Evolutionary conservation across 2,888 invertebrate species (phyloP).

Genomic region (Pandemis corylana): DNA sequence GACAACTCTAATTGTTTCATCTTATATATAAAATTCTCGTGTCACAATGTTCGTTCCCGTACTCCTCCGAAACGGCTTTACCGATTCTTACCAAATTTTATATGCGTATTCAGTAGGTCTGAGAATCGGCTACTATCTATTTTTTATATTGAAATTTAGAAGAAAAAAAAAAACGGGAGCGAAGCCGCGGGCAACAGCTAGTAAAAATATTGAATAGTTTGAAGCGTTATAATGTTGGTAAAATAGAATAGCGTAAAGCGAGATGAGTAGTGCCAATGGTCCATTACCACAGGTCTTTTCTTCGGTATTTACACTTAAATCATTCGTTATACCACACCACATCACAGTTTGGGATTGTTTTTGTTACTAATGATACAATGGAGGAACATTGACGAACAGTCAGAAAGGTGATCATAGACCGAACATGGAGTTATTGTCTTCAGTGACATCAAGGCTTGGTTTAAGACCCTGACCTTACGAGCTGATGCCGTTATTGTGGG

Average conservation of each 20-base stretch:
- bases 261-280: neutral
- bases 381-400: constrained; percentile 24
- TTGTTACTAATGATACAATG: neutral
- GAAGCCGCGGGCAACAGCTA: no score
- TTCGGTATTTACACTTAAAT: neutral
- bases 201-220: no score
- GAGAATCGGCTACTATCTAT: no score
- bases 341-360: neutral
- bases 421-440: constrained; percentile 25
- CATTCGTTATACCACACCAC: neutral
- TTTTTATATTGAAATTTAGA: no score
- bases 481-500: constrained; percentile 3
- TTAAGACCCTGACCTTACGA: constrained; percentile 24
- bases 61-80: no score
- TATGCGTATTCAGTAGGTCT: no score
- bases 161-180: no score
- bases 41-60: no score
- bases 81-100: no score
- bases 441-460: constrained; percentile 28
- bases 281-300: neutral
- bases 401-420: neutral
- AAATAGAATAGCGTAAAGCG: neutral
- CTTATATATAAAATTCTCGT: no score
- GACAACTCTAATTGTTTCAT: no score
- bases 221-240: no score